Evolutionary conservation across 2,888 invertebrate species (phyloP).

Genomic region (Apocheima hispidaria): DNA sequence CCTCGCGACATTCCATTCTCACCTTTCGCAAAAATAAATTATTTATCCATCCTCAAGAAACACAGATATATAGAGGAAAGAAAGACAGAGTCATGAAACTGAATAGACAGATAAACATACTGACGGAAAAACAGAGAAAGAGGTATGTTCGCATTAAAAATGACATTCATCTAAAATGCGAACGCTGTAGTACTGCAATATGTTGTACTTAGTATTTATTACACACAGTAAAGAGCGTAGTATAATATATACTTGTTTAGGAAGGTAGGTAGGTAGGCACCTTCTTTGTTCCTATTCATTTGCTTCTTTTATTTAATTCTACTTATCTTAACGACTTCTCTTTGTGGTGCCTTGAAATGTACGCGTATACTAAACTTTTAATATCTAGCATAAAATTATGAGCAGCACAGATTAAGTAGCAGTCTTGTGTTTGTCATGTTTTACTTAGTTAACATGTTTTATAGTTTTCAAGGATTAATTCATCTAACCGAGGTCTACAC

Average conservation of each 20-base stretch:
- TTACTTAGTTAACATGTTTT: background rate
- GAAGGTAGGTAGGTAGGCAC: background rate
- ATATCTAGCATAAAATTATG: background rate
- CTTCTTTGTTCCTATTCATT: slow-evolving; percentile 34
- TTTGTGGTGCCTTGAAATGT: slow-evolving; percentile 18
- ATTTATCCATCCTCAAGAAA: no score
- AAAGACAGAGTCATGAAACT: no score
- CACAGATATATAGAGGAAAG: no score
- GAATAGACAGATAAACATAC: no score
- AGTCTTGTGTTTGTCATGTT: background rate
- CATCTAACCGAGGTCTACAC: no score
- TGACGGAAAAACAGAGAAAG: background rate
- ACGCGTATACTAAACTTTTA: background rate
- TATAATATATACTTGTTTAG: slow-evolving; percentile 1
- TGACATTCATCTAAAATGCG: background rate
- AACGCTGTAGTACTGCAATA: background rate
- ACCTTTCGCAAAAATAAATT: no score
- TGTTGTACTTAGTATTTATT: background rate
- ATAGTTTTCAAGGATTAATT: background rate
- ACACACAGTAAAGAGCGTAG: slow-evolving; percentile 22
- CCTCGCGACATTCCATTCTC: no score
- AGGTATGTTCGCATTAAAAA: background rate
- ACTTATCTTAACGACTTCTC: slow-evolving; percentile 36
- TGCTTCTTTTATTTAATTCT: slow-evolving; percentile 33
- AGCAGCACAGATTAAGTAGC: background rate